Percentiles rank a stretch among this genome's conserved stretches.
phyloP scores from a whole-genome alignment of 2,113 vertebrate genomes.

The Solea solea region DNA sequence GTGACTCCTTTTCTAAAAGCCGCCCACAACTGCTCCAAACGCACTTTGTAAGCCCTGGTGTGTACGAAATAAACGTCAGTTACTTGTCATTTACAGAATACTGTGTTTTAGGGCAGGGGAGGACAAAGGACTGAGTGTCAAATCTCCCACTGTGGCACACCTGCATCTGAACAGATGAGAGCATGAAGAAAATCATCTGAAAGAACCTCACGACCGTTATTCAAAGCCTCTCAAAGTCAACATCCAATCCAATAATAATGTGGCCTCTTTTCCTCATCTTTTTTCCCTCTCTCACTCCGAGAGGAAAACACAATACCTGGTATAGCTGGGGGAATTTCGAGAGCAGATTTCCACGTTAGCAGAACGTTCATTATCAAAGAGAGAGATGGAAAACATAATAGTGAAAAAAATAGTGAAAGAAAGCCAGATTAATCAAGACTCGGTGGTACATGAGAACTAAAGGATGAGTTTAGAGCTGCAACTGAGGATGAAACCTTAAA shows the following conservation, averaged over 20 bases:
- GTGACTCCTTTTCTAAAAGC: conserved; percentile 38
- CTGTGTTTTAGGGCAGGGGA: too few relatives aligned
- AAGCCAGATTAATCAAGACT: too few relatives aligned
- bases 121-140: neutral
- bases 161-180: conserved; percentile 7
- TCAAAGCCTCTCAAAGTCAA: neutral
- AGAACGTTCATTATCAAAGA: neutral
- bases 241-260: neutral
- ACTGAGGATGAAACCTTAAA: too few relatives aligned
- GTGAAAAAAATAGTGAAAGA: too few relatives aligned
- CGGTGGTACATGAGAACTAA: too few relatives aligned
- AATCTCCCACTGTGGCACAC: neutral
- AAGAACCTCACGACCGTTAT: neutral
- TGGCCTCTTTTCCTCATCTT: neutral
- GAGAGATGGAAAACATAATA: too few relatives aligned
- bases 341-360: neutral
- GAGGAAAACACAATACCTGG: neutral
- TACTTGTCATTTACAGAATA: too few relatives aligned
- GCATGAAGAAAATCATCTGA: neutral
- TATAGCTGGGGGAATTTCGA: neutral
- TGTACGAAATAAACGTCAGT: too few relatives aligned
- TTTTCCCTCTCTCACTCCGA: neutral
- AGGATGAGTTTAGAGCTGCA: too few relatives aligned
- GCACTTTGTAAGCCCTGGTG: neutral
- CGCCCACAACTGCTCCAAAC: conserved; percentile 24